Evolutionary conservation across 1,140 invertebrate genomes (phyloP), one percentile per base, ranked within the genome.

Genomic region (Drosophila erecta): DNA sequence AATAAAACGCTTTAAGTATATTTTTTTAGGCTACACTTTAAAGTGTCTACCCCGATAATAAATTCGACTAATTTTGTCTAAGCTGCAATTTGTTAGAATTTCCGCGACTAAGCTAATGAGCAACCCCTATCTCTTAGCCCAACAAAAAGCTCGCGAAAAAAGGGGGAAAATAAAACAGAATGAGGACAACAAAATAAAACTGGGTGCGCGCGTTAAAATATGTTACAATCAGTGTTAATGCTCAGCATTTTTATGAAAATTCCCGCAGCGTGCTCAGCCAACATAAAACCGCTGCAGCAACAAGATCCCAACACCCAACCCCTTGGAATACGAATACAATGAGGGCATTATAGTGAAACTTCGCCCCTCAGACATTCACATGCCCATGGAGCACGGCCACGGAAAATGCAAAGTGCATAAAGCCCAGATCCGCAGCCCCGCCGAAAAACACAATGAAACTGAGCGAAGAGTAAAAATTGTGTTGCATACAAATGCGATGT

Each of bases 191-290:
- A 54, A 64, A 74, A 74, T 74, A 74, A 74, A 74, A 74, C 70
- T 64, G 71, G 58, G 24, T 62, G 57, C 37, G 81, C 73, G 55
- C 27, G 27, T 62, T 81, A 77, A 85, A 85, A 86, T 86, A 79
- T 83, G 84, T 83, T 89, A 76, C 83, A 87, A 87, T 87, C 83
- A 79, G 84, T 79, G 83, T 83, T 89, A 87, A 87, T 87, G 70
- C 62, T 70, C 50, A 89, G 79, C 75, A 83, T 83, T 87, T 87
- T 87, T 87, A 87, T 87, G 79, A 79, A 83, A 79, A 79, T 83
- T 83, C 66, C 58, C 83, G 51, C 70, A 55, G 83, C 40, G 58
- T 75, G 60, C 62, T 49, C 44, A 41, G 60, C 38, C 40, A 60
- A 59, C 55, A 59, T 49, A 62, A 38, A 47, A 47, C 64, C 40